Evolutionary conservation across 2,888 invertebrate genomes (phyloP).

Genomic region (Tribolium freemani): DNA sequence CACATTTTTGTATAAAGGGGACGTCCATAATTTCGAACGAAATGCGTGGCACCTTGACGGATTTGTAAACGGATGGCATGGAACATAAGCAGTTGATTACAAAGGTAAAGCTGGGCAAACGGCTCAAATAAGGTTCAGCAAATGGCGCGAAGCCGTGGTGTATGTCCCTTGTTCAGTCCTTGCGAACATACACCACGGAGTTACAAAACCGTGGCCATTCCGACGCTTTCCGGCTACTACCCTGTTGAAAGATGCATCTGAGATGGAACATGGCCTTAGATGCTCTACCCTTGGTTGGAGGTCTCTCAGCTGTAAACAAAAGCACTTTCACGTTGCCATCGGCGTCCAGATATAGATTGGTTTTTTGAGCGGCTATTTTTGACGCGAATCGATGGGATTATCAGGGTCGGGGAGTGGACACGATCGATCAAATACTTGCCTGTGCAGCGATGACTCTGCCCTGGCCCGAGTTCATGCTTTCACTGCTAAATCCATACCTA

Average conservation of each 20-base stretch:
- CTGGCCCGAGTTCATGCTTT: slow-evolving; percentile 64
- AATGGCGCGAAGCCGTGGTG: slow-evolving; percentile 46
- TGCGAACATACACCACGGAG: slow-evolving; percentile 40
- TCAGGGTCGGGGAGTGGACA: slow-evolving; percentile 24
- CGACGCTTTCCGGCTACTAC: slow-evolving; percentile 58
- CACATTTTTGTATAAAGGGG: slow-evolving; percentile 57
- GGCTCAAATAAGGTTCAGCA: slow-evolving; percentile 59
- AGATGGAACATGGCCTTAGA: slow-evolving; percentile 27
- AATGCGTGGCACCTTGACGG: slow-evolving; percentile 56
- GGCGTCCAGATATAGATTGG: neutral
- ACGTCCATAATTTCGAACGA: slow-evolving; percentile 51
- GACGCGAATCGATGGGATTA: slow-evolving; percentile 26
- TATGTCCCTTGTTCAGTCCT: slow-evolving; percentile 27
- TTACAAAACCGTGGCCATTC: slow-evolving; percentile 39
- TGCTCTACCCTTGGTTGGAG: slow-evolving; percentile 45
- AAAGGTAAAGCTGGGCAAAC: slow-evolving; percentile 54
- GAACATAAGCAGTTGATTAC: slow-evolving; percentile 64
- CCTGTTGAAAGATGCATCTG: slow-evolving; percentile 54
- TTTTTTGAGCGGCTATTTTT: slow-evolving; percentile 21
- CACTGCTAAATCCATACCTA: slow-evolving; percentile 67
- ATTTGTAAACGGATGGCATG: slow-evolving; percentile 66
- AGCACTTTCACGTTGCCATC: neutral
- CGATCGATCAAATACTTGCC: slow-evolving; percentile 53
- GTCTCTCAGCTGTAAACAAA: slow-evolving; percentile 47
- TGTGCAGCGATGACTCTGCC: slow-evolving; percentile 64